Evolutionary conservation across 2,797 vertebrate genomes (phyloP).

Genomic region (Lutjanus campechanus): DNA sequence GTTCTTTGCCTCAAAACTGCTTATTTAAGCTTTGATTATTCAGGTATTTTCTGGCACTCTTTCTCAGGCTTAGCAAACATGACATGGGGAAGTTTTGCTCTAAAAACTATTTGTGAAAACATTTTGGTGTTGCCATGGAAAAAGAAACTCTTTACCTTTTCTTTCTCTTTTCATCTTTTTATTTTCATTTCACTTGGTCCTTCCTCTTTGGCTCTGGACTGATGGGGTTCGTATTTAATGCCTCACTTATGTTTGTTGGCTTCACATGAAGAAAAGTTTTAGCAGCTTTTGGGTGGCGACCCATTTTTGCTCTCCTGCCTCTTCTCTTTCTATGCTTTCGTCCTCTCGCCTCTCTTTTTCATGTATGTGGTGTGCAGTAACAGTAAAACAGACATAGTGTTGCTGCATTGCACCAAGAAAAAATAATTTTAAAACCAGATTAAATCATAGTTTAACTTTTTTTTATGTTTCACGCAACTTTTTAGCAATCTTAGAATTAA

Average conservation of each 20-base stretch:
- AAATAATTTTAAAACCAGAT: no score
- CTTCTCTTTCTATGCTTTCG: conserved; percentile 32
- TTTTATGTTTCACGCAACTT: no score
- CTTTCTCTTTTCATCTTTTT: conserved; percentile 10
- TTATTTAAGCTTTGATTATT: conserved; percentile 43
- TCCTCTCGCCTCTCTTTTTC: conserved; percentile 30
- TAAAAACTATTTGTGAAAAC: conserved; percentile 37
- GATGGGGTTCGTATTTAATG: conserved; percentile 72
- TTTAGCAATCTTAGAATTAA: no score
- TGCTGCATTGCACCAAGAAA: no score
- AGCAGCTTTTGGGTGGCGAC: conserved; percentile 71
- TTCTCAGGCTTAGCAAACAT: conserved; percentile 20
- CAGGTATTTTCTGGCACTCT: conserved; percentile 12
- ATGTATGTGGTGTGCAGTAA: conserved; percentile 9
- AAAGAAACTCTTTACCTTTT: conserved; percentile 35
- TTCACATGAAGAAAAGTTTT: conserved; percentile 74
- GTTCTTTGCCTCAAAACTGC: conserved; percentile 1
- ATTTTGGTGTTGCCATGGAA: conserved; percentile 49
- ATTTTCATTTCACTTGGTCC: conserved; percentile 24
- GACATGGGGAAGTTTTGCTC: not conserved
- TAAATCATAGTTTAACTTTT: no score
- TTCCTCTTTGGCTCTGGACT: conserved; percentile 47
- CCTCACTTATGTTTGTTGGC: conserved; percentile 74
- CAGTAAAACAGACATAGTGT: conserved; percentile 14
- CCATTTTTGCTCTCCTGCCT: conserved; percentile 38